Evolutionary conservation across 2,888 invertebrate genomes (phyloP).

Genomic region (Stramonita haemastoma): DNA sequence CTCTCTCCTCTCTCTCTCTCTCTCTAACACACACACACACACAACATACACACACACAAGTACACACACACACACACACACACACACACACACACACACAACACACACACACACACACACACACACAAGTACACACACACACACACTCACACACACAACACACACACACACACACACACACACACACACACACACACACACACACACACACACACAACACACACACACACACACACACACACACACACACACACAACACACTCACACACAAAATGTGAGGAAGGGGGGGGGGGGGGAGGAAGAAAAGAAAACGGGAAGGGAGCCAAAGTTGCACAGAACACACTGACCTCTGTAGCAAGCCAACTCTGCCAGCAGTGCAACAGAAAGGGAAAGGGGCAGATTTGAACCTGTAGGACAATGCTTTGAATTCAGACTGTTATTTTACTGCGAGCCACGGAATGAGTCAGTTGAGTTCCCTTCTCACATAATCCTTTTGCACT

Average conservation of each 20-base stretch:
- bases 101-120: not conserved
- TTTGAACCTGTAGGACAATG: no score
- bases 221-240: not conserved
- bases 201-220: not conserved
- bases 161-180: not conserved
- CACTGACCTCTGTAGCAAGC: no score
- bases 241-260: not conserved
- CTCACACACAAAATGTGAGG: no score
- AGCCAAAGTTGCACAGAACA: no score
- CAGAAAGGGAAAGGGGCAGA: no score
- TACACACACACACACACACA: not conserved
- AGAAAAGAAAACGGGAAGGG: no score
- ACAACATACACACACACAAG: not conserved
- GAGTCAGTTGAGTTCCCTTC: no score
- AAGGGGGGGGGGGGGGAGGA: no score
- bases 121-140: not conserved
- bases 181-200: not conserved
- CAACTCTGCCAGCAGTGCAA: no score
- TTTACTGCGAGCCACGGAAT: no score
- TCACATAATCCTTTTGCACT: no score
- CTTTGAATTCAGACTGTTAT: no score
- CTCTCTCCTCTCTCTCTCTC: not conserved
- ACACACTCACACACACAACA: not conserved
- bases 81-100: not conserved
- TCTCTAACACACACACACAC: not conserved